phyloP scores from a whole-genome alignment of 2,113 vertebrate genomes.

The Marcusenius ussheri region DNA sequence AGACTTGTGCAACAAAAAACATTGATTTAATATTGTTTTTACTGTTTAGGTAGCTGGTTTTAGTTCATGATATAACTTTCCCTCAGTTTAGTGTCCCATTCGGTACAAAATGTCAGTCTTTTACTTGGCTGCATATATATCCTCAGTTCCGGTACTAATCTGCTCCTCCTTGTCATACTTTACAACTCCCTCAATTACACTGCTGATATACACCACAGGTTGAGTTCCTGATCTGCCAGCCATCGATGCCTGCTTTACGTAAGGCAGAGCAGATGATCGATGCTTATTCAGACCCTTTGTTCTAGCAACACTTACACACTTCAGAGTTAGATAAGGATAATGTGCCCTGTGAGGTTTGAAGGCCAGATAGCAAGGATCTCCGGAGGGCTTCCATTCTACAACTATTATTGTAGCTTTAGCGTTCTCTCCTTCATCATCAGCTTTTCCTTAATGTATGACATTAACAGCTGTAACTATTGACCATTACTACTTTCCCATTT shows the following conservation, averaged over 20 bases:
- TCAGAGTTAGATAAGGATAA: neutral
- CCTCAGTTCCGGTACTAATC: neutral
- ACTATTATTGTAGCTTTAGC: neutral
- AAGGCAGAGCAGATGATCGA: neutral
- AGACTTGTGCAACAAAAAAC: neutral
- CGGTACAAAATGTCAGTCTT: neutral
- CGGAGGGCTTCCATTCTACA: neutral
- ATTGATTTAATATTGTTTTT: neutral
- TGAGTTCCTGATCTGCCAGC: neutral
- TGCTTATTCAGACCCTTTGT: neutral
- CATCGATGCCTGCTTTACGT: neutral
- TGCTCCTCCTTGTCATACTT: neutral
- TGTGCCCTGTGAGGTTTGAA: neutral
- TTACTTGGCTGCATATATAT: neutral
- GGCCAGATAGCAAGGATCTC: neutral
- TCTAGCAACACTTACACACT: neutral
- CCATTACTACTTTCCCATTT: neutral
- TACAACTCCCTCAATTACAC: neutral
- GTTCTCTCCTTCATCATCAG: neutral
- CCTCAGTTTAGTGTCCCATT: neutral
- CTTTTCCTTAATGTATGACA: neutral
- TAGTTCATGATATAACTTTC: neutral
- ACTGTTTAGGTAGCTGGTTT: neutral
- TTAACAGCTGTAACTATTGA: neutral
- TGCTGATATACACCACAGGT: neutral